phyloP scores from a whole-genome alignment of 2,113 vertebrate genomes.

The Seriola aureovittata region DNA sequence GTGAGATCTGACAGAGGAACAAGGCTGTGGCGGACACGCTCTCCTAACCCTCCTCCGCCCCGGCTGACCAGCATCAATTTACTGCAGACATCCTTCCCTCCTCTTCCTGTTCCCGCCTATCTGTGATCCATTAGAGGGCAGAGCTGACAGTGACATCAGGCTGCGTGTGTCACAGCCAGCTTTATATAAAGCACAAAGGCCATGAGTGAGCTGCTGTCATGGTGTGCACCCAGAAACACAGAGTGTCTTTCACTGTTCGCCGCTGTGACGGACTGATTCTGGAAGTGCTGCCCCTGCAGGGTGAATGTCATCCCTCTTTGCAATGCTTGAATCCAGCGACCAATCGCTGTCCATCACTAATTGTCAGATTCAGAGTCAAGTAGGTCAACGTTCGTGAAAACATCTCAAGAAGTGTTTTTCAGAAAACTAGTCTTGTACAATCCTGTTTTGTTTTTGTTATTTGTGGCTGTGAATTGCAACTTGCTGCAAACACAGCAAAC shows the following conservation, averaged over 20 bases:
- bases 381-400: slow-evolving; percentile 21
- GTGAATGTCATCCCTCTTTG: slow-evolving; percentile 21
- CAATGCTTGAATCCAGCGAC: slow-evolving; percentile 8
- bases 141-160: slow-evolving; percentile 40
- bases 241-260: slow-evolving; percentile 66
- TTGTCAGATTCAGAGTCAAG: not conserved
- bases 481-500: not conserved
- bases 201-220: slow-evolving; percentile 55
- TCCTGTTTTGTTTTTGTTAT: not conserved
- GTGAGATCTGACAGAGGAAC: slow-evolving; percentile 74
- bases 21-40: slow-evolving; percentile 12
- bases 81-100: slow-evolving; percentile 39
- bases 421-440: not conserved
- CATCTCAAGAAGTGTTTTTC: not conserved
- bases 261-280: slow-evolving; percentile 67
- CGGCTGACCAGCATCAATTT: slow-evolving; percentile 29
- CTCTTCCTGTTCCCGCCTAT: slow-evolving; percentile 45
- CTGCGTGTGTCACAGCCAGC: slow-evolving; percentile 37
- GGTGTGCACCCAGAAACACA: slow-evolving; percentile 70
- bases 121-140: slow-evolving; percentile 10
- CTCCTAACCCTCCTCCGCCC: slow-evolving; percentile 21
- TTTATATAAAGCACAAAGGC: slow-evolving; percentile 55
- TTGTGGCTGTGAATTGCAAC: not conserved
- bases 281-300: slow-evolving; percentile 34
- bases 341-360: slow-evolving; percentile 29